phyloP scores from a whole-genome alignment of 1,140 invertebrate species.

The Choristoneura fumiferana region DNA sequence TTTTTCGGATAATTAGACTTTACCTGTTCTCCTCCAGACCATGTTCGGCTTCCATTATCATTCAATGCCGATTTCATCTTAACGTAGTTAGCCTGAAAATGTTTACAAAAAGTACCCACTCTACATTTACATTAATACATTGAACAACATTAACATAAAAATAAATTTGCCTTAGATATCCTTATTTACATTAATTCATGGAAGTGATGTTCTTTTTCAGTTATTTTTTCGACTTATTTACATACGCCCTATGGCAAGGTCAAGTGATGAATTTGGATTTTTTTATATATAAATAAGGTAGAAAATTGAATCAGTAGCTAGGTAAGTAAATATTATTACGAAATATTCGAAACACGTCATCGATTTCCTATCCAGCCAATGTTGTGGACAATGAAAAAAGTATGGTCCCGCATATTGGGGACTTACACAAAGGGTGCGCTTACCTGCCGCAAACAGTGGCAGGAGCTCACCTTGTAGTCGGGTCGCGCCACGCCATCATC shows the following conservation, averaged over 20 bases:
- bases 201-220: constrained; percentile 21
- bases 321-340: too few relatives aligned
- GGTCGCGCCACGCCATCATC: neutral
- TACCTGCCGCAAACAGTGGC: constrained; percentile 37
- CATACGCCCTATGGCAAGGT: too few relatives aligned
- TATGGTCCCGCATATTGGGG: constrained; percentile 29
- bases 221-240: too few relatives aligned
- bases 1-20: constrained; percentile 47
- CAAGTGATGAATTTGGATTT: neutral
- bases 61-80: constrained; percentile 22
- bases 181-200: constrained; percentile 34
- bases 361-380: constrained; percentile 53
- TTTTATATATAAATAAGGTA: too few relatives aligned
- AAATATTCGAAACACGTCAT: constrained; percentile 54
- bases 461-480: constrained; percentile 20
- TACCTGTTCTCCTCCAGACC: constrained; percentile 26
- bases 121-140: constrained; percentile 41
- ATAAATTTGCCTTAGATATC: constrained; percentile 44
- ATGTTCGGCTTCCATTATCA: constrained; percentile 23
- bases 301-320: neutral
- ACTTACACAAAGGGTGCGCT: constrained; percentile 42
- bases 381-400: constrained; percentile 59
- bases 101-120: constrained; percentile 30
- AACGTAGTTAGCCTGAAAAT: constrained; percentile 31
- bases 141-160: constrained; percentile 43